Conservation (phyloP, 2,113 vertebrate species). For the Embiotoca jacksoni region DNA sequence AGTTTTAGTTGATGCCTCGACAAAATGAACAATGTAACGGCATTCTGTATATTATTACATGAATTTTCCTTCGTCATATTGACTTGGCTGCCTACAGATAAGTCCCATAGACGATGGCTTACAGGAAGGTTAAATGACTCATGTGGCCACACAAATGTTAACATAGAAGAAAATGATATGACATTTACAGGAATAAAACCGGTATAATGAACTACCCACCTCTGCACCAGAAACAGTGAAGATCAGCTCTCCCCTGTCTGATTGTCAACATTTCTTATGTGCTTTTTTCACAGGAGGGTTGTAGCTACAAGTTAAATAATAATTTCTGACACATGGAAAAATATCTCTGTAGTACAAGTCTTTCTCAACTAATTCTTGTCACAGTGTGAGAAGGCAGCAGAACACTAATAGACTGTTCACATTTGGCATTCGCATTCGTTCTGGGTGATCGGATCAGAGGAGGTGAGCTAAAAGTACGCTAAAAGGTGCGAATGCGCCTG, state of each 20-base stretch:
- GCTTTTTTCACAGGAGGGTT: conserved; percentile 63
- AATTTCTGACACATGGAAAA: conserved; percentile 61
- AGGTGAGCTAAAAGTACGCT: too few relatives aligned
- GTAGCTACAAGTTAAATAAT: conserved; percentile 68
- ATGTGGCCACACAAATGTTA: conserved; percentile 28
- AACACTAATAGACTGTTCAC: neutral
- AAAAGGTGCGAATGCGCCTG: too few relatives aligned
- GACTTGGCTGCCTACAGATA: conserved; percentile 23
- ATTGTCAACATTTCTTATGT: conserved; percentile 78
- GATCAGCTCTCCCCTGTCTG: conserved; percentile 55
- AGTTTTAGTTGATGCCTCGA: conserved; percentile 22
- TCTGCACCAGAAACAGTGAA: conserved; percentile 60
- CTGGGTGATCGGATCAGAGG: too few relatives aligned
- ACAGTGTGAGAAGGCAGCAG: conserved; percentile 77
- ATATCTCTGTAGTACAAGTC: conserved; percentile 50
- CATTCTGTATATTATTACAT: conserved; percentile 28
- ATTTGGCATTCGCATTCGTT: too few relatives aligned
- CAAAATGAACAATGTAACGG: conserved; percentile 9
- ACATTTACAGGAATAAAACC: conserved; percentile 58
- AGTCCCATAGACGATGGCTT: neutral
- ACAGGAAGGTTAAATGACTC: conserved; percentile 25
- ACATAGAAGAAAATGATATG: conserved; percentile 55
- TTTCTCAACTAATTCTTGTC: conserved; percentile 66
- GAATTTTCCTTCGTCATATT: neutral
- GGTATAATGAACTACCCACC: conserved; percentile 32